These are phyloP conservation scores for Melanotaenia parkinsoni DNA, from an alignment of 2,797 vertebrate species.

Conservation along the genomic window DNA sequence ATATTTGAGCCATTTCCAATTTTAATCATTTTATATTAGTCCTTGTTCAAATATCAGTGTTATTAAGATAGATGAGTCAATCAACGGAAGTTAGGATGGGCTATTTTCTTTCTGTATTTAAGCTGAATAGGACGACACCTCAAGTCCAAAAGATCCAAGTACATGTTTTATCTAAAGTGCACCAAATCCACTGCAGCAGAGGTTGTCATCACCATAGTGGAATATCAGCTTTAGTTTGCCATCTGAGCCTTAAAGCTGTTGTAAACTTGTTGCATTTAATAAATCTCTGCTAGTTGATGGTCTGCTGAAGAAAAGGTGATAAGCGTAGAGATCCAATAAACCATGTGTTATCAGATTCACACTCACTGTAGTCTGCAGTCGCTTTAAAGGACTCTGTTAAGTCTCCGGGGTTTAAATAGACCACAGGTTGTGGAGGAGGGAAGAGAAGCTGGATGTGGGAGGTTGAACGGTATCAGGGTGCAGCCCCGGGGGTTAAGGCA, in stretches of 20 bases:
- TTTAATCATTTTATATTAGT: conserved; percentile 29
- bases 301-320: neutral
- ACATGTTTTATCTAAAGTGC: conserved; percentile 40
- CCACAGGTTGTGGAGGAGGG: conserved; percentile 66
- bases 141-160: neutral
- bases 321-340: conserved; percentile 16
- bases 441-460: conserved; percentile 27
- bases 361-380: conserved; percentile 40
- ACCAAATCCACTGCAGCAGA: conserved; percentile 9
- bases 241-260: conserved; percentile 9
- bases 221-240: conserved; percentile 14
- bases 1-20: conserved; percentile 34
- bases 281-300: neutral
- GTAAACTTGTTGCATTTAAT: conserved; percentile 6
- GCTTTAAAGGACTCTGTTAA: conserved; percentile 62
- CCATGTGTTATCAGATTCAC: conserved; percentile 26
- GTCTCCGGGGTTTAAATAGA: conserved; percentile 75
- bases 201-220: neutral
- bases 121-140: neutral
- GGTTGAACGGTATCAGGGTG: conserved; percentile 59
- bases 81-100: conserved; percentile 7
- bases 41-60: conserved; percentile 13
- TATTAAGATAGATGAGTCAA: conserved; percentile 8
- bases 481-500: conserved; percentile 25
- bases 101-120: conserved; percentile 7